Evolutionary conservation across 2,113 vertebrate genomes (phyloP), one percentile per base, ranked within the genome.

Genomic region (Suncus etruscus): DNA sequence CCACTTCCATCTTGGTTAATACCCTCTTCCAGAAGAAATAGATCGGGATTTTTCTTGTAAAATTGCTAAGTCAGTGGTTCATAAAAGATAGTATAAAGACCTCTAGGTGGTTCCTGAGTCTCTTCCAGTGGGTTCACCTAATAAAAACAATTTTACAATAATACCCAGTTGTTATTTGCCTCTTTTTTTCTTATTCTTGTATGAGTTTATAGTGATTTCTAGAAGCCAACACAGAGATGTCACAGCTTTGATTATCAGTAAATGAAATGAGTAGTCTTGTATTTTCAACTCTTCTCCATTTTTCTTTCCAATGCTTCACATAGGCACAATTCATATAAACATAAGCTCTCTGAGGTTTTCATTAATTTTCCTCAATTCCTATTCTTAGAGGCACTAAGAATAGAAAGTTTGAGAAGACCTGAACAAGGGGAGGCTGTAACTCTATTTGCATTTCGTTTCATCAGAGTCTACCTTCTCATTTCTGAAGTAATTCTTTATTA

Each of bases 221-320:
- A 45, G 25, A 83, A 63, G 39, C 31, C 4, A 8, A 79, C 1
- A 9, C 20, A 18, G 70, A 39, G 48, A 78, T 54, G 79, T 83
- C 50, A 73, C 82, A 29, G 29, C 61, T 61, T 39, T 50, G 20
- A 69, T 65, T 83, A 24, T 39, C 61, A 79, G 29, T 22, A 22
- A 88, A 61, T 66, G 12, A n/a, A 75, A 82, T 63, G n/a, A 3
- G 1, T 51, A 22, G 63, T 73, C 73, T 58, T 84, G 1, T 20
- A 63, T 75, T 89, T 87, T 79, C 75, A 93, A 87, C 27, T 61
- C 9, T 50, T 79, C 31, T 88, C 14, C 80, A 78, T 32, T 88
- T 93, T 75, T 70, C 77, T 78, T 47, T 72, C 29, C 24, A 73
- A 31, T 31, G n/a, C 1, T 25, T 11, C 72, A 81, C 84, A 68